Base-by-base conservation (phyloP, 2,888 invertebrate species). In the Malacosoma neustria region DNA sequence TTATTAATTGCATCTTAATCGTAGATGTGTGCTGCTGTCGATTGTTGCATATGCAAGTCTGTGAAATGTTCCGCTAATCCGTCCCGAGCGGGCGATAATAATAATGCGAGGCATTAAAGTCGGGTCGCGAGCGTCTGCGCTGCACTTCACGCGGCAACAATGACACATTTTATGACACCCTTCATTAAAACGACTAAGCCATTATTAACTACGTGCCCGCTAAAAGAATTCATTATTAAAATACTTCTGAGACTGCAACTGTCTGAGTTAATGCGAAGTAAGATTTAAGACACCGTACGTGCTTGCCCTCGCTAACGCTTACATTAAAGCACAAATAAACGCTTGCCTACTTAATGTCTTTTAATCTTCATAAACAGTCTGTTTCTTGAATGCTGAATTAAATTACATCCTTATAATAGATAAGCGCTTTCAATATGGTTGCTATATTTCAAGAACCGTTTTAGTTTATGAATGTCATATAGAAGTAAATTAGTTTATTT, bases 401-500 rank as follows among this genome's bases (percentile, higher is more conserved):
- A 7, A 7, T 22, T 9, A 22, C 7, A 9, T 22, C 3, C 22
- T 22, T 7, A 22, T 22, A 22, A 22, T 9, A 22, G 9, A 22
- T 3, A 22, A 22, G 9, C 9, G 22, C 5, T 22, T 22, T 22
- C 22, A 22, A 22, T 22, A 9, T 7, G 9, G 22, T 7, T 9
- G 22, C 61, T 61, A 60, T 64, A 66, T 71, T 70, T 62, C 61
- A 61, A 61, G 59, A 60, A 69, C 63, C 61, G 65, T 58, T 57
- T 57, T 61, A 60, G 60, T 62, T 69, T 66, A 70, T 71, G 65
- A 74, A 75, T 67, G 65, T 62, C 68, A 70, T 75, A 72, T 65
- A 72, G 71, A 79, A 76, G 73, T 72, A 82, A 84, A 85, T 85
- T 85, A 82, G 82, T 84, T 82, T 80, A 85, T 85, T 85, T 85